Evolutionary conservation across 2,113 vertebrate species (phyloP).

Genomic region (Stictonetta naevosa): DNA sequence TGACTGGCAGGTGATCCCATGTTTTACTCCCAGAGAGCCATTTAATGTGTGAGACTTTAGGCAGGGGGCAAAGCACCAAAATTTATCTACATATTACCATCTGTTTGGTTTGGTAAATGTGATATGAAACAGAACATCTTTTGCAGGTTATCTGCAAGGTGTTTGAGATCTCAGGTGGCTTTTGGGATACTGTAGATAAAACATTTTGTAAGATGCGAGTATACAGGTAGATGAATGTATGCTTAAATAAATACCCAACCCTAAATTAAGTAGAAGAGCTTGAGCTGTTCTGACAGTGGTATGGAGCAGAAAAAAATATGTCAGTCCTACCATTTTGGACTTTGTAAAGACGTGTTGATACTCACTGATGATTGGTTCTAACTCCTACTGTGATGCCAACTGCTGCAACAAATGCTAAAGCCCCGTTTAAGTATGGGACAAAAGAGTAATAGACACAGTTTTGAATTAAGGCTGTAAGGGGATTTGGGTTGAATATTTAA

Average conservation of each 20-base stretch:
- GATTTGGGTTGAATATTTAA: conserved; percentile 13
- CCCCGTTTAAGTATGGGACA: rapidly evolving
- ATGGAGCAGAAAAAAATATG: neutral
- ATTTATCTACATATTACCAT: rapidly evolving
- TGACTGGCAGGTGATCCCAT: neutral
- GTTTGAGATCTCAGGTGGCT: neutral
- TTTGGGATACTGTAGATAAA: neutral
- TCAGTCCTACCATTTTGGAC: neutral
- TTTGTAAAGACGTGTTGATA: neutral
- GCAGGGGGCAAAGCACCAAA: neutral
- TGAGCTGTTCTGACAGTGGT: neutral
- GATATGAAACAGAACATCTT: neutral
- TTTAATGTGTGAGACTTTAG: neutral
- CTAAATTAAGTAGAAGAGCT: neutral
- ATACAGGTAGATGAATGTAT: neutral
- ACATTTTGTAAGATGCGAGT: neutral
- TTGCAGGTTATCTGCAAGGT: rapidly evolving
- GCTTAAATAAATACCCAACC: neutral
- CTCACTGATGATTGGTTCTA: neutral
- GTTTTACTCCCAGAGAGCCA: neutral
- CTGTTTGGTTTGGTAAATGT: neutral
- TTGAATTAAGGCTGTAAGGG: neutral
- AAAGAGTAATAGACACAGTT: neutral
- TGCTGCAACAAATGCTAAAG: neutral
- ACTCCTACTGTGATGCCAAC: neutral